A percentile compares a stretch with the other conserved stretches of the same genome.
Conservation (phyloP, 2,113 vertebrate genomes). For the Suricata suricatta region DNA sequence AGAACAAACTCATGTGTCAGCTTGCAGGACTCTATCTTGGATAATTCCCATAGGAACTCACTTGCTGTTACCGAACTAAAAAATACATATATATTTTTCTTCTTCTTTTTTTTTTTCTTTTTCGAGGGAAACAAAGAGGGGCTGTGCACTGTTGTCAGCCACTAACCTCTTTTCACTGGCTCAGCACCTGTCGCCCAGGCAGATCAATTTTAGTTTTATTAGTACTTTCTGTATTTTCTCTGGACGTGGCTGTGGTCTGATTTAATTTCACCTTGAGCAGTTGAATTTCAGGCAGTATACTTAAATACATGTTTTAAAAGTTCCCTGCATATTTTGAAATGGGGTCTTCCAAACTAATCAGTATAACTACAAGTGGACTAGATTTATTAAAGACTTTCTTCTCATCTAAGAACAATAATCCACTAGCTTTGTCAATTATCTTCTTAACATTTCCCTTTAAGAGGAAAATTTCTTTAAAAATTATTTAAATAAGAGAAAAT, state of each 20-base stretch:
- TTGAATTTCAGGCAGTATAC: neutral
- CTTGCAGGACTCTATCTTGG: neutral
- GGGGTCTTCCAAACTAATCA: neutral
- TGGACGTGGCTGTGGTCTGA: neutral
- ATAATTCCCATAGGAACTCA: neutral
- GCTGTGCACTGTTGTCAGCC: neutral
- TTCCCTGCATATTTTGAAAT: neutral
- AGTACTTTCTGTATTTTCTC: neutral
- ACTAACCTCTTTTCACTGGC: neutral
- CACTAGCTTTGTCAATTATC: neutral
- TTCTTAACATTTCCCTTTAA: neutral
- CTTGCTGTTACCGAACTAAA: neutral
- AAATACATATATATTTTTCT: too few species aligned
- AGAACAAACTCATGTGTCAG: neutral
- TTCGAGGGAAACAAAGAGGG: neutral
- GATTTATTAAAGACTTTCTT: neutral
- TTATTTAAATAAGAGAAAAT: neutral
- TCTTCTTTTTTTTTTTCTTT: too few species aligned
- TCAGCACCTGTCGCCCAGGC: neutral
- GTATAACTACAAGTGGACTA: neutral
- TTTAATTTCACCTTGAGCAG: neutral
- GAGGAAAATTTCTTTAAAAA: neutral
- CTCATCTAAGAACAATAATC: neutral
- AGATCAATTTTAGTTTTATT: conserved; percentile 37
- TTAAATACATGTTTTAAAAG: neutral